Conservation (phyloP, 2,113 vertebrate species). For the Lepus europaeus region DNA sequence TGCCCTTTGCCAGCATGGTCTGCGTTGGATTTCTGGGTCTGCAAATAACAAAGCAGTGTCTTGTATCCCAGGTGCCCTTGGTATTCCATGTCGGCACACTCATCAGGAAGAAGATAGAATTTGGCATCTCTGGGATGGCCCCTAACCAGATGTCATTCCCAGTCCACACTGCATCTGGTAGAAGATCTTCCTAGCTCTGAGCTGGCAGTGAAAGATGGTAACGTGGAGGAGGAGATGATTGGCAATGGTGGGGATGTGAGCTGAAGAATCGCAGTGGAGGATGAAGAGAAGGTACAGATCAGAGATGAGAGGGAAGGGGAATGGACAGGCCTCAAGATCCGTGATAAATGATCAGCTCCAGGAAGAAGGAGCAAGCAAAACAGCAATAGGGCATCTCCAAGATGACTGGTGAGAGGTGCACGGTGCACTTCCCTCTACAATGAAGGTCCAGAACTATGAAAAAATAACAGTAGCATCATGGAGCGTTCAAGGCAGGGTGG, state of each 20-base stretch:
- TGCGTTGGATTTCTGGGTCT: background rate
- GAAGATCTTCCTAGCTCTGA: background rate
- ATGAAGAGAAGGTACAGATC: background rate
- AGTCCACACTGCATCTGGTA: background rate
- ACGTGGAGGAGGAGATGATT: background rate
- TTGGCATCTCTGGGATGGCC: background rate
- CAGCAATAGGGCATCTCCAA: too few species aligned
- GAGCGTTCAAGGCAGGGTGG: too few species aligned
- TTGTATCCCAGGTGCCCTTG: background rate
- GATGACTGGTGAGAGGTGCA: too few species aligned
- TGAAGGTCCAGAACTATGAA: too few species aligned
- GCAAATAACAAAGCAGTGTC: background rate
- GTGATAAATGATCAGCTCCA: background rate
- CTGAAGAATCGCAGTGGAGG: background rate
- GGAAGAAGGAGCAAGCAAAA: background rate
- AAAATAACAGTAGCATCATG: too few species aligned
- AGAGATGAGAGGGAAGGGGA: background rate
- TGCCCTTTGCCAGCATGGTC: background rate
- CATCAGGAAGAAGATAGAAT: background rate
- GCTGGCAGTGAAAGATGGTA: too few species aligned
- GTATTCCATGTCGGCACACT: background rate
- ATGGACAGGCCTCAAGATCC: background rate
- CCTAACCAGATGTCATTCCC: too few species aligned
- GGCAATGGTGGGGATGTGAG: background rate
- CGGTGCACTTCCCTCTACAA: too few species aligned